phyloP scores from a whole-genome alignment of 35 echinoderm and acorn worm species.

The Patiria miniata region DNA sequence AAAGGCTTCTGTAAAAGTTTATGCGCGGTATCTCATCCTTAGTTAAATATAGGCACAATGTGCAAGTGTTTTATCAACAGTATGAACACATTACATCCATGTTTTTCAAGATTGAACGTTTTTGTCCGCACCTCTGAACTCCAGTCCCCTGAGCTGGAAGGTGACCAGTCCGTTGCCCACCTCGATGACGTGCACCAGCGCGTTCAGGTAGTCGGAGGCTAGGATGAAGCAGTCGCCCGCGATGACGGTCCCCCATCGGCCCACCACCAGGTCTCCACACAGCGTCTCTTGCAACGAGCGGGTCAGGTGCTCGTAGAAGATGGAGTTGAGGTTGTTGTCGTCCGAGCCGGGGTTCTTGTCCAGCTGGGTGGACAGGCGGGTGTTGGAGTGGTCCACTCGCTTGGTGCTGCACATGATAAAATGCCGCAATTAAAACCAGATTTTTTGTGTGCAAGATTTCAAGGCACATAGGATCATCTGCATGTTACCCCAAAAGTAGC shows the following conservation, averaged over 20 bases:
- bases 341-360: slow-evolving; percentile 98
- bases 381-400: slow-evolving; percentile 98
- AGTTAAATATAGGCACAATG: no score
- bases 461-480: no score
- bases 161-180: slow-evolving; percentile 92
- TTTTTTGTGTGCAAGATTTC: background rate
- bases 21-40: no score
- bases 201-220: slow-evolving; percentile 97
- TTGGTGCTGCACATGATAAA: slow-evolving; percentile 83
- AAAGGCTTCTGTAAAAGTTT: no score
- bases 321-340: slow-evolving; percentile 96
- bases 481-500: no score
- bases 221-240: slow-evolving; percentile 94
- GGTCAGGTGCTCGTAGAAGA: slow-evolving; percentile 98
- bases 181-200: slow-evolving; percentile 94
- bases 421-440: background rate
- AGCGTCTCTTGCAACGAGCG: slow-evolving; percentile 90
- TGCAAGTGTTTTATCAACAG: no score
- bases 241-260: slow-evolving; percentile 82
- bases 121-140: slow-evolving; percentile 87
- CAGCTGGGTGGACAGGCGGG: slow-evolving; percentile 87
- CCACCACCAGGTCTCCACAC: slow-evolving; percentile 87
- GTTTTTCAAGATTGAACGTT: no score
- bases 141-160: slow-evolving; percentile 92
- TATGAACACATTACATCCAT: no score